Conservation (phyloP, 2,797 vertebrate genomes). For the Phoebastria nigripes region DNA sequence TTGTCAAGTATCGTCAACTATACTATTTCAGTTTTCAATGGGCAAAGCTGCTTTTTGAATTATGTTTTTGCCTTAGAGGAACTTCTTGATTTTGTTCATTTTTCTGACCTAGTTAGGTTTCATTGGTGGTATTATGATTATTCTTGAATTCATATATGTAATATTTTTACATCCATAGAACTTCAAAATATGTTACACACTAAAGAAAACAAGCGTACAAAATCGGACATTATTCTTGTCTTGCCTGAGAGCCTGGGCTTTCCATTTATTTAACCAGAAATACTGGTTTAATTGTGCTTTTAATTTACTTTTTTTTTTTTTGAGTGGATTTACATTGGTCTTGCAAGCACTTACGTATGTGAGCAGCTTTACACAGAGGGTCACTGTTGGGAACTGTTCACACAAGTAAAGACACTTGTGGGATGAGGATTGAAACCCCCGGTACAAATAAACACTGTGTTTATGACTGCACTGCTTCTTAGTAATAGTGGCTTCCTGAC, state of each 20-base stretch:
- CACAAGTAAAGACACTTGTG: neutral
- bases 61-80: neutral
- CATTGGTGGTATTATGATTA: neutral
- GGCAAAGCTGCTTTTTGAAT: neutral
- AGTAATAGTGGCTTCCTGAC: neutral
- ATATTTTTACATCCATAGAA: neutral
- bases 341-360: neutral
- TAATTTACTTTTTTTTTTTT: neutral
- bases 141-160: neutral
- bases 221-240: neutral
- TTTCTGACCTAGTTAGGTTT: neutral
- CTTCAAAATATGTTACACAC: neutral
- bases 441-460: neutral
- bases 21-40: neutral
- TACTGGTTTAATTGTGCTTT: neutral
- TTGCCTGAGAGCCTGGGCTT: neutral
- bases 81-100: neutral
- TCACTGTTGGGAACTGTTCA: neutral
- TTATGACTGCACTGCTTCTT: neutral
- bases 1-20: neutral
- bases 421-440: neutral
- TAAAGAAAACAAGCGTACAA: neutral
- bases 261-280: neutral
- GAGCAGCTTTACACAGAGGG: neutral
- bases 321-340: neutral